Percentiles rank a stretch among this genome's conserved stretches.
Conservation (phyloP, 1,140 invertebrate species). For the Pentalonia nigronervosa region DNA sequence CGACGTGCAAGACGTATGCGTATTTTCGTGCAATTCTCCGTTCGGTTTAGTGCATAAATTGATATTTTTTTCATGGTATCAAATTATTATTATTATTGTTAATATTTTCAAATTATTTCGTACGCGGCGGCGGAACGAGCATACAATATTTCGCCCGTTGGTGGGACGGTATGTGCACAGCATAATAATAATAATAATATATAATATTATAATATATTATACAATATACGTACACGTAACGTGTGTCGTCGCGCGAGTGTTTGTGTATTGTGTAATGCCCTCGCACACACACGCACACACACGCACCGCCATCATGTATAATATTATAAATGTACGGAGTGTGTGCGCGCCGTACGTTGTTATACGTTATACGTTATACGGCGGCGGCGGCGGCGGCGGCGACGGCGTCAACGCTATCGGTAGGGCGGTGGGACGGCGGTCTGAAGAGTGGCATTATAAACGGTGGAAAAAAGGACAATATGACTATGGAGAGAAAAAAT, state of each 20-base stretch:
- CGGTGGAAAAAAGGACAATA: constrained; percentile 57
- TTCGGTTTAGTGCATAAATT: too few relatives aligned
- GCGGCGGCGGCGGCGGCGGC: background rate
- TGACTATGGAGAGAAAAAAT: constrained; percentile 46
- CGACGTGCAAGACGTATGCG: too few relatives aligned
- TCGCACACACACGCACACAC: too few relatives aligned
- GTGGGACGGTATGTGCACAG: constrained; percentile 6
- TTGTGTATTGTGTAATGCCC: background rate
- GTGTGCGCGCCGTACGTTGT: background rate
- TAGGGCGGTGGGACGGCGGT: background rate
- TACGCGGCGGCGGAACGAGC: background rate
- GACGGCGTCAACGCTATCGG: too few relatives aligned
- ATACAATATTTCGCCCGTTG: background rate
- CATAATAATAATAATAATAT: background rate
- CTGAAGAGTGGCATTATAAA: constrained; percentile 38
- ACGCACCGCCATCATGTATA: too few relatives aligned
- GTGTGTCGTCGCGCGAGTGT: background rate
- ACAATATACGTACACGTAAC: background rate
- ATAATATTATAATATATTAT: constrained; percentile 16
- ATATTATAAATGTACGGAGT: background rate
- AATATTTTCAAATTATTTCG: background rate
- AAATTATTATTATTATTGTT: background rate
- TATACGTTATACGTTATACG: constrained; percentile 22
- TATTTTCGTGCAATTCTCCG: too few relatives aligned
- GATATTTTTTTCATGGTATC: too few relatives aligned